phyloP scores from a whole-genome alignment of 23 tunicate species.

The Diplosoma virens region DNA sequence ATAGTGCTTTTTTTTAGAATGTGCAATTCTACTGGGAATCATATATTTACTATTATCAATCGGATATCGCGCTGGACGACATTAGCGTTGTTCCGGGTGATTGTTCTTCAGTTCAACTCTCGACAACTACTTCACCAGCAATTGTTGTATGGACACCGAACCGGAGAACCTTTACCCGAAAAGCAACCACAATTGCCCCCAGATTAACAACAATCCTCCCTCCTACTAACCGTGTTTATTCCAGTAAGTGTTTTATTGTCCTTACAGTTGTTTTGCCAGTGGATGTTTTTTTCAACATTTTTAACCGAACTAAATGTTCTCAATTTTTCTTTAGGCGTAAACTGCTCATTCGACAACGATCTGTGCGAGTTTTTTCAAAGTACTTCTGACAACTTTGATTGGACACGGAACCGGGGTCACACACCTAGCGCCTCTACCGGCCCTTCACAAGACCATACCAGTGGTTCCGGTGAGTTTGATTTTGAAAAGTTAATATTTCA shows the following conservation, averaged over 20 bases:
- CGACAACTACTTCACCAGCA: conserved; percentile 21
- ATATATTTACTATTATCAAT: conserved; percentile 85
- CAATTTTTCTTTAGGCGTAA: conserved; percentile 26
- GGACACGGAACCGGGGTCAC: conserved; percentile 35
- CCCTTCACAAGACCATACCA: conserved; percentile 85
- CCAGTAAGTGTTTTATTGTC: conserved; percentile 12
- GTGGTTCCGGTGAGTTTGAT: conserved; percentile 23
- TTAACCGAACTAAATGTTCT: background rate
- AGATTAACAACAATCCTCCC: conserved; percentile 26
- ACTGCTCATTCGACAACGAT: conserved; percentile 65
- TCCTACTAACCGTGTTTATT: conserved; percentile 6
- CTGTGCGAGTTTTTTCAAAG: conserved; percentile 74
- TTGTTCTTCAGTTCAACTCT: background rate
- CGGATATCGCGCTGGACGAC: conserved; percentile 84
- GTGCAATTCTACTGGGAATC: conserved; percentile 96
- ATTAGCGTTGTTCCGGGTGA: conserved; percentile 31
- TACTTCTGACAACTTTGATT: conserved; percentile 62
- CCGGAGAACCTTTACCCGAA: conserved; percentile 15
- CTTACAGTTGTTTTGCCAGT: too few species aligned
- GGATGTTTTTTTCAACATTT: background rate
- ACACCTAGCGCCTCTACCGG: conserved; percentile 97
- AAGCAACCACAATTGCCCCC: conserved; percentile 26
- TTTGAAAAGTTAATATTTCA: too few species aligned
- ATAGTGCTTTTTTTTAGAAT: conserved; percentile 37
- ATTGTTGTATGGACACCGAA: conserved; percentile 33